phyloP scores from a whole-genome alignment of 2,888 invertebrate genomes.

The Blastobasis adustella region DNA sequence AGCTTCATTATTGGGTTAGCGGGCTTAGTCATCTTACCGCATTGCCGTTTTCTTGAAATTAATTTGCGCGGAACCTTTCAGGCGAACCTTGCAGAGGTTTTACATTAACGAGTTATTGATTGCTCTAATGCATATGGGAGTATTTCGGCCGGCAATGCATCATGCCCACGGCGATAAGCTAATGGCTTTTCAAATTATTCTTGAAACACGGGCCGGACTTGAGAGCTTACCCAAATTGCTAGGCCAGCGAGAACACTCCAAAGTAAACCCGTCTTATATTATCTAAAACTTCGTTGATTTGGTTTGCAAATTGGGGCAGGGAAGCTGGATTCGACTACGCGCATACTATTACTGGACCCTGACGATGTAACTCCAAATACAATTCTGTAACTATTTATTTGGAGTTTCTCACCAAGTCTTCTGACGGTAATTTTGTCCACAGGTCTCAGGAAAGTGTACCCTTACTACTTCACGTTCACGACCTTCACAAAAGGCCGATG shows the following conservation, averaged over 20 bases:
- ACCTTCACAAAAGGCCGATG: constrained; percentile 97
- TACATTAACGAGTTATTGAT: constrained; percentile 7
- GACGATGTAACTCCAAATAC: too few species aligned
- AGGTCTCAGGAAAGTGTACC: constrained; percentile 97
- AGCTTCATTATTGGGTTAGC: constrained; percentile 18
- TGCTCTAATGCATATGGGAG: constrained; percentile 3
- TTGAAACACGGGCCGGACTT: too few species aligned
- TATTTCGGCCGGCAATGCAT: neutral
- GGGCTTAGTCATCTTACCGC: constrained; percentile 54
- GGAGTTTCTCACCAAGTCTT: too few species aligned
- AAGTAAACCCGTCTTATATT: too few species aligned
- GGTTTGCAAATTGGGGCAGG: too few species aligned
- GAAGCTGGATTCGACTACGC: too few species aligned
- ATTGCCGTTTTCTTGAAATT: constrained; percentile 45
- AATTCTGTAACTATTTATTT: too few species aligned
- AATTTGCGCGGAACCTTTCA: constrained; percentile 20
- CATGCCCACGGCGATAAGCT: neutral
- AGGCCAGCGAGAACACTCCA: too few species aligned
- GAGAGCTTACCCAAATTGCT: too few species aligned
- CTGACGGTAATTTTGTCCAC: constrained; percentile 18
- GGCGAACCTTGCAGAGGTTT: constrained; percentile 4
- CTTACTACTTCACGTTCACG: constrained; percentile 97
- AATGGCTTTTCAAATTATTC: neutral
- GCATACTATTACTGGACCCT: too few species aligned
- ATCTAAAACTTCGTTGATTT: too few species aligned